These are phyloP conservation scores for Oreocharis arfaki DNA, from an alignment of 2,113 vertebrate species.

Conservation along the genomic window DNA sequence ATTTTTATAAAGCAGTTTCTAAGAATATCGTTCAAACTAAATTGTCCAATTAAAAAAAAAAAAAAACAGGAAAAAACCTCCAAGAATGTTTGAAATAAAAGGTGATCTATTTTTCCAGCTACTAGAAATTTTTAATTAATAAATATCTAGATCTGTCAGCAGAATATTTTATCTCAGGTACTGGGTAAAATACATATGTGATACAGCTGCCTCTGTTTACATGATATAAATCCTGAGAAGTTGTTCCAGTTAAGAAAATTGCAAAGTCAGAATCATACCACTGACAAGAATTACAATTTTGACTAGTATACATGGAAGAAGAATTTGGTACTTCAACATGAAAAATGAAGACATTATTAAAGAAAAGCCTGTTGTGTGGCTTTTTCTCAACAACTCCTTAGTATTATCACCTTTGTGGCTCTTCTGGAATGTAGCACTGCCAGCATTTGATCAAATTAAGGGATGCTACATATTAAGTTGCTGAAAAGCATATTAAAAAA, in stretches of 20 bases:
- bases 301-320: background rate
- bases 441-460: background rate
- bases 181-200: background rate
- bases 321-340: background rate
- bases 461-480: background rate
- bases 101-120: background rate
- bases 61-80: background rate
- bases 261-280: background rate
- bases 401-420: background rate
- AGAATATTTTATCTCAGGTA: background rate
- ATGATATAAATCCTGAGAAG: background rate
- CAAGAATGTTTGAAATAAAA: background rate
- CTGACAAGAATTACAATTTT: background rate
- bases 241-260: background rate
- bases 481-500: background rate
- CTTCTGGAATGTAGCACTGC: background rate
- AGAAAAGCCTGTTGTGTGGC: background rate
- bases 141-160: background rate
- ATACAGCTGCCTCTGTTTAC: background rate
- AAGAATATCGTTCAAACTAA: background rate
- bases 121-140: background rate
- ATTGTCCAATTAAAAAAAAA: background rate
- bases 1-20: background rate
- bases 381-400: background rate
- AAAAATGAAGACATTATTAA: background rate